These are phyloP conservation scores for Mongoloraphidia duomilia DNA, from an alignment of 2,888 invertebrate species.

Conservation along the genomic window DNA sequence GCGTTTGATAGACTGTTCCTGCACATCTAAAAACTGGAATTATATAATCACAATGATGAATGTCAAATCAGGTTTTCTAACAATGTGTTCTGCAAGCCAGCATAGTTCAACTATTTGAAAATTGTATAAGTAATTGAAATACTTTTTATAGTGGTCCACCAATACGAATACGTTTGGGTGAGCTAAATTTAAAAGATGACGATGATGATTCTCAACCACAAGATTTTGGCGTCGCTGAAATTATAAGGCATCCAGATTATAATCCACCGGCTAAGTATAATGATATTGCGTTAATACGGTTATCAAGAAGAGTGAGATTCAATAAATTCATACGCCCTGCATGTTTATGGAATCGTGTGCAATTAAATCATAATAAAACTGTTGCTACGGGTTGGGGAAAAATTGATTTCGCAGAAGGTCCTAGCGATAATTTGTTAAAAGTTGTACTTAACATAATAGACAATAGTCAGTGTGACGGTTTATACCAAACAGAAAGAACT, in stretches of 20 bases:
- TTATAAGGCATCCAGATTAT: conserved; percentile 41
- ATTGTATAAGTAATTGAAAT: neutral
- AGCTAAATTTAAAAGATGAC: conserved; percentile 35
- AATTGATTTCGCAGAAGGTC: conserved; percentile 24
- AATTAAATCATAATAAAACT: conserved; percentile 29
- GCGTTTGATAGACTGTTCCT: too few relatives aligned
- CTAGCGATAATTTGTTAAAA: conserved; percentile 29
- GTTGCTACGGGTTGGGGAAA: conserved; percentile 56
- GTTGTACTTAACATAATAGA: conserved; percentile 27
- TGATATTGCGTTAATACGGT: conserved; percentile 49
- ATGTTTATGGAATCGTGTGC: conserved; percentile 37
- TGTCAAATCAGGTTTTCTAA: too few relatives aligned
- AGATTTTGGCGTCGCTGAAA: conserved; percentile 30
- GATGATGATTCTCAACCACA: conserved; percentile 35
- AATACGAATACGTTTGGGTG: conserved; percentile 39
- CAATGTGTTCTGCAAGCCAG: too few relatives aligned
- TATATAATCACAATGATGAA: too few relatives aligned
- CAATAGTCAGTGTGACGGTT: conserved; percentile 23
- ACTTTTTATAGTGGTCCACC: conserved; percentile 31
- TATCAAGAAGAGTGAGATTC: conserved; percentile 31
- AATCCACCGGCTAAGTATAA: conserved; percentile 38
- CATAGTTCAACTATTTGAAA: too few relatives aligned
- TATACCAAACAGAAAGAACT: conserved; percentile 18
- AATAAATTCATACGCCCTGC: conserved; percentile 42
- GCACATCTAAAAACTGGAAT: too few relatives aligned